Base-by-base conservation (phyloP, 2,797 vertebrate species). In the Staurois parvus region DNA sequence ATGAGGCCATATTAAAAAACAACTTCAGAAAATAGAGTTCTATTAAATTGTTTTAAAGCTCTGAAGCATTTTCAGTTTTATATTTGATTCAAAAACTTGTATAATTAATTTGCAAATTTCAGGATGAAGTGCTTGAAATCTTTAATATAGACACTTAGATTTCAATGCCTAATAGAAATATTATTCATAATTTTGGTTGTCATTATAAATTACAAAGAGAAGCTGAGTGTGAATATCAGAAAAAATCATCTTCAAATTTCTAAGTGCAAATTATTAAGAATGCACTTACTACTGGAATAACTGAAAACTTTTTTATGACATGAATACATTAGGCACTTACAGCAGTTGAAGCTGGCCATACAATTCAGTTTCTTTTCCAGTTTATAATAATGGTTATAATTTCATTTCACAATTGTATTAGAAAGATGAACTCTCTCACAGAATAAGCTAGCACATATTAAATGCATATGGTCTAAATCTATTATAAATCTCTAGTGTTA, bases 61-160 rank as follows among this genome's bases (percentile, higher is more conserved):
- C 85, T 89, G 87, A 89, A 90, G 85, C 72, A 89, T 88, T 91
- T 37, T 91, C 84, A 84, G 87, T 91, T 90, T 89, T 85, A 89
- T 89, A 89, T 85, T n/a, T 89, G 81, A 89, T 90, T 91, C 87
- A 83, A 64, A 76, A 79, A 81, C 74, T 89, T 92, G 85, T 89
- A 92, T 91, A 91, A 92, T 89, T 92, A 89, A 91, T 91, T 91
- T 89, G 4, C 83, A 91, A 80, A 90, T 91, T 92, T 76, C 76
- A 91, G 87, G 88, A 90, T 0, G 0, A 79, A 90, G 89, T 87
- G 91, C 66, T 86, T 91, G 87, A 80, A 88, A 89, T 80, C 83
- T 88, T 89, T 88, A 82, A 89, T 89, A 87, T 86, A 82, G 90
- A 89, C 88, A 87, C 80, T 85, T 89, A 83, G 88, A 90, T 92